These are phyloP conservation scores for Chloropsis hardwickii DNA, from an alignment of 2,113 vertebrate species.

Conservation along the genomic window DNA sequence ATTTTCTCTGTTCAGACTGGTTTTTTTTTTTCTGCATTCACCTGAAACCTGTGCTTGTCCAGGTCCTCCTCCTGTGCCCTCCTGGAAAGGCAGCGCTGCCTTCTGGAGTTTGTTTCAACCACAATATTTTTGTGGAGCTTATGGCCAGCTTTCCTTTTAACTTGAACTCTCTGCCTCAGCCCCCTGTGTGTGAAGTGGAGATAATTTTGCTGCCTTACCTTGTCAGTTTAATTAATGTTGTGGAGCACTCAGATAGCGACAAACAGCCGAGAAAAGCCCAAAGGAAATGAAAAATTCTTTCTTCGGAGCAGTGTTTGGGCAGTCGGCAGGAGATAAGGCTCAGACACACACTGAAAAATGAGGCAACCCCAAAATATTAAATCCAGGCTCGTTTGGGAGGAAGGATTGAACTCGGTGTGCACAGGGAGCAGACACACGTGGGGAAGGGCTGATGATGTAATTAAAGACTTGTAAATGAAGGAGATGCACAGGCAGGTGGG, in stretches of 20 bases:
- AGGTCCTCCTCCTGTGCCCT: neutral
- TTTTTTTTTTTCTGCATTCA: neutral
- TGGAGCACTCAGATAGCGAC: conserved; percentile 15
- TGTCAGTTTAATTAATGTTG: conserved; percentile 57
- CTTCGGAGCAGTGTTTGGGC: conserved; percentile 23
- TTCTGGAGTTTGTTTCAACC: neutral
- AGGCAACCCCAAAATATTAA: conserved; percentile 11
- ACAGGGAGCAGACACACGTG: neutral
- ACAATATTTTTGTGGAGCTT: neutral
- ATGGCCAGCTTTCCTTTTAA: neutral
- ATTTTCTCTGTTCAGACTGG: neutral
- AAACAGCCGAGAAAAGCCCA: conserved; percentile 38
- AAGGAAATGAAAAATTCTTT: conserved; percentile 60
- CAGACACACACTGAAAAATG: neutral
- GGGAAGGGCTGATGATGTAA: neutral
- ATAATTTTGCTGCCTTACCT: conserved; percentile 41
- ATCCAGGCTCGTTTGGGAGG: neutral
- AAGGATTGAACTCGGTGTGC: neutral
- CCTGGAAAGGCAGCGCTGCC: fast-evolving
- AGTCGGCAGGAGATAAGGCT: conserved; percentile 48
- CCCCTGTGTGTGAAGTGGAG: neutral
- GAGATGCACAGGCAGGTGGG: neutral
- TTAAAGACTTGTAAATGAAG: neutral
- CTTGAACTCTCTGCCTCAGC: neutral
- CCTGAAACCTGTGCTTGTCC: neutral